These are phyloP conservation scores for Trichechus manatus DNA, from an alignment of 2,113 vertebrate genomes.

Conservation along the genomic window DNA sequence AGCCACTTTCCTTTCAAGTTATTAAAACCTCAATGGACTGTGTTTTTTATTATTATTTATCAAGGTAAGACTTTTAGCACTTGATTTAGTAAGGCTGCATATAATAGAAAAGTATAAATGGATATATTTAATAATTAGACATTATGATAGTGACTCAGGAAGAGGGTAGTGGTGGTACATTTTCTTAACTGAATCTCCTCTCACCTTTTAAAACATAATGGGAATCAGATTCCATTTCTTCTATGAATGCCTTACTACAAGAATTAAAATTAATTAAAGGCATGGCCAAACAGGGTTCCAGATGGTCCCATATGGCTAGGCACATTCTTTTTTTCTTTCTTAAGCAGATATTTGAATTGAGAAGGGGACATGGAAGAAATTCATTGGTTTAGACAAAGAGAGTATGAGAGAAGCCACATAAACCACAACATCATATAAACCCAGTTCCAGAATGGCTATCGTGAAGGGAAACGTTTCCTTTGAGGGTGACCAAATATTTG, in stretches of 20 bases:
- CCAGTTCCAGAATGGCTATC: constrained; percentile 31
- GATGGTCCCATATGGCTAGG: constrained; percentile 25
- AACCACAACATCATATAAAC: neutral
- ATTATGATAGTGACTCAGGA: constrained; percentile 31
- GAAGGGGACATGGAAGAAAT: constrained; percentile 7
- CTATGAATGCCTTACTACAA: constrained; percentile 50
- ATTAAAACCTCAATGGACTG: constrained; percentile 38
- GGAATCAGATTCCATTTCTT: constrained; percentile 46
- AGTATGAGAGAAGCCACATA: constrained; percentile 1
- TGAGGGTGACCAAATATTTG: neutral
- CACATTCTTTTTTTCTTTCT: neutral
- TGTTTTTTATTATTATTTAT: constrained; percentile 39
- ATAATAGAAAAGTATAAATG: constrained; percentile 33
- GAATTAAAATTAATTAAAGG: constrained; percentile 62
- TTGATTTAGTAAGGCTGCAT: constrained; percentile 43
- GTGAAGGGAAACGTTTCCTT: constrained; percentile 13
- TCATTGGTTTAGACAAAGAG: constrained; percentile 41
- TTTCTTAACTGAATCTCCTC: constrained; percentile 50
- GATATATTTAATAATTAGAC: constrained; percentile 44
- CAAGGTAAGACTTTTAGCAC: constrained; percentile 39
- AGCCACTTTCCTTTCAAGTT: constrained; percentile 46
- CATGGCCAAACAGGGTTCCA: constrained; percentile 26
- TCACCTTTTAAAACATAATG: constrained; percentile 59
- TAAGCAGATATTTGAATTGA: constrained; percentile 14
- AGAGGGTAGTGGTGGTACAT: neutral